phyloP scores from a whole-genome alignment of 1,140 invertebrate species.

The Pentalonia nigronervosa region DNA sequence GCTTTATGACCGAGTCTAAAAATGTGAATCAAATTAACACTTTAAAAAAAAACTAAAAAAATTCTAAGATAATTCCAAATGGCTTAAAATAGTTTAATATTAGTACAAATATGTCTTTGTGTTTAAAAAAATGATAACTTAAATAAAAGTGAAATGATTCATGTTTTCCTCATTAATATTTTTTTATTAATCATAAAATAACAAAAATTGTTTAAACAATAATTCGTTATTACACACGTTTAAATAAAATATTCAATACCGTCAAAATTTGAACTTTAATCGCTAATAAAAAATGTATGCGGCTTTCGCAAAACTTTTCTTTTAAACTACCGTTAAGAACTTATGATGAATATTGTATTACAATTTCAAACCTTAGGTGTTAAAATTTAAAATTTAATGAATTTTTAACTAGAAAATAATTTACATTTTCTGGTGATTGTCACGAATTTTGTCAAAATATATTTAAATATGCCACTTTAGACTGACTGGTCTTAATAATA shows the following conservation, averaged over 20 bases:
- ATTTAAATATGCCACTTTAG: not conserved
- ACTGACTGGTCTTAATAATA: not conserved
- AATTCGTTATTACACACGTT: not conserved
- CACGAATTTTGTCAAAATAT: not conserved
- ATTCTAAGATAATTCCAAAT: too few relatives aligned
- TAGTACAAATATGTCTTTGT: not conserved
- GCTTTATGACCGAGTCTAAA: not conserved
- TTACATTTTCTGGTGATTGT: not conserved
- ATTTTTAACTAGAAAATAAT: not conserved
- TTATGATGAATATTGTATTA: not conserved
- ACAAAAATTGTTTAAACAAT: not conserved
- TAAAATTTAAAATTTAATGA: not conserved
- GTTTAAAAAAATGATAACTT: not conserved
- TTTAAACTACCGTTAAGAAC: not conserved
- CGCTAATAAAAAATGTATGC: not conserved
- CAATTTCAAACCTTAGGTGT: not conserved
- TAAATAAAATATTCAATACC: not conserved
- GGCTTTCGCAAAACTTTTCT: not conserved
- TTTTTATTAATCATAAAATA: not conserved
- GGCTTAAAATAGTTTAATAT: too few relatives aligned
- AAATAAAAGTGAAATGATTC: not conserved
- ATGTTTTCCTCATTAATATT: not conserved
- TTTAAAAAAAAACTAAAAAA: too few relatives aligned
- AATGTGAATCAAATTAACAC: not conserved
- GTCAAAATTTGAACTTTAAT: not conserved